phyloP scores from a whole-genome alignment of 2,797 vertebrate genomes.

The Scolopax rusticola region DNA sequence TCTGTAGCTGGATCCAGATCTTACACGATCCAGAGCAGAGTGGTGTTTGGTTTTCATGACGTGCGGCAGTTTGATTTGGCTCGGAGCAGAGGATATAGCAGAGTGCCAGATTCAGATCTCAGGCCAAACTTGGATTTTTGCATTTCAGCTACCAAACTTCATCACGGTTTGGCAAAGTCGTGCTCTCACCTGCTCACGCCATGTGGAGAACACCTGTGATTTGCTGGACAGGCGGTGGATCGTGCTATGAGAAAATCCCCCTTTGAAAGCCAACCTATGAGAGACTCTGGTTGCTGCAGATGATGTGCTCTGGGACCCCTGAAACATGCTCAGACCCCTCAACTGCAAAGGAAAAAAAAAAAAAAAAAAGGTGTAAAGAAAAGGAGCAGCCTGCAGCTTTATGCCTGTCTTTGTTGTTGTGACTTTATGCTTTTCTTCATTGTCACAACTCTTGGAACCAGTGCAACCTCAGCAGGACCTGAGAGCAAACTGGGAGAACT shows the following conservation, averaged over 20 bases:
- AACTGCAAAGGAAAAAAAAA: background rate
- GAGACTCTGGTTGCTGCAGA: background rate
- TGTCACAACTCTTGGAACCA: rapidly evolving
- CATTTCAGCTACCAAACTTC: conserved; percentile 42
- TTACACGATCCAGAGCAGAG: background rate
- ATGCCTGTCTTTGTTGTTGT: background rate
- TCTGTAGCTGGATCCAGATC: background rate
- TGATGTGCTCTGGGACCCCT: background rate
- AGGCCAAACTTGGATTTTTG: conserved; percentile 11
- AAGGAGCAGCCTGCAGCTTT: background rate
- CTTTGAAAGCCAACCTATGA: background rate
- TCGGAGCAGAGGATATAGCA: rapidly evolving
- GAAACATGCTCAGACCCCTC: background rate
- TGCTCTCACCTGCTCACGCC: conserved; percentile 46
- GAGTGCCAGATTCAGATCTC: conserved; percentile 52
- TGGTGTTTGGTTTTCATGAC: background rate
- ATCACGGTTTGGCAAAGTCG: background rate
- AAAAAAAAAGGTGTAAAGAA: background rate
- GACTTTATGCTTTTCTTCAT: background rate
- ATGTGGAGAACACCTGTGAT: conserved; percentile 37
- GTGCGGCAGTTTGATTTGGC: conserved; percentile 44
- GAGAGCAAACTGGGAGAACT: background rate
- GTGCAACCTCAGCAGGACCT: background rate
- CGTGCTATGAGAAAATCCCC: background rate
- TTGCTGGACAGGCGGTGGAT: background rate